Conservation (phyloP, 2,797 vertebrate species). For the Rhynchonycteris naso region DNA sequence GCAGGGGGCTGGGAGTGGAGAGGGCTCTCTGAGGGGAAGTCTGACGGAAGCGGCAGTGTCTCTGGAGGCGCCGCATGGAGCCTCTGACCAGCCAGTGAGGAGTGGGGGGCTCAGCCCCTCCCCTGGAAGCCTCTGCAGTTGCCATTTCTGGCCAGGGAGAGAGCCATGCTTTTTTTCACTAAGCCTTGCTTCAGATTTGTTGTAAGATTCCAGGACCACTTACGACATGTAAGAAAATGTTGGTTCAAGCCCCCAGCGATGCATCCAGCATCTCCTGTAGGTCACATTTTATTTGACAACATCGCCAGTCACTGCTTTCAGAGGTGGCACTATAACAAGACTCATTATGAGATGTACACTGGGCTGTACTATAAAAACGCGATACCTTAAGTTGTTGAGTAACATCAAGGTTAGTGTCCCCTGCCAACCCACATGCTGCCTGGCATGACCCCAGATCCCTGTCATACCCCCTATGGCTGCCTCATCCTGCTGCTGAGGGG, state of each 20-base stretch:
- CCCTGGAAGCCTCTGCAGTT: too few species aligned
- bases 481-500: background rate
- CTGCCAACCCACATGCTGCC: background rate
- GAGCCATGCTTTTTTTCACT: background rate
- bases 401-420: accelerated
- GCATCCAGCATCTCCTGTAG: accelerated
- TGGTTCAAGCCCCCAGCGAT: accelerated
- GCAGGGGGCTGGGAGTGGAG: background rate
- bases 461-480: background rate
- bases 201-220: background rate
- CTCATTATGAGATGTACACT: accelerated
- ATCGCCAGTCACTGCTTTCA: accelerated
- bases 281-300: too few species aligned
- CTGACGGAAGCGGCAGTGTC: accelerated
- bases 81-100: background rate
- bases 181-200: background rate
- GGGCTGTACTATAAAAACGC: accelerated
- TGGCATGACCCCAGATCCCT: background rate
- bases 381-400: too few species aligned
- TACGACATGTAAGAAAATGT: accelerated
- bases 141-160: background rate
- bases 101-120: background rate
- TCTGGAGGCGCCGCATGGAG: accelerated
- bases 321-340: accelerated
- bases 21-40: background rate